Evolutionary conservation across 2,888 invertebrate species (phyloP).

Genomic region (Microctonus aethiopoides): DNA sequence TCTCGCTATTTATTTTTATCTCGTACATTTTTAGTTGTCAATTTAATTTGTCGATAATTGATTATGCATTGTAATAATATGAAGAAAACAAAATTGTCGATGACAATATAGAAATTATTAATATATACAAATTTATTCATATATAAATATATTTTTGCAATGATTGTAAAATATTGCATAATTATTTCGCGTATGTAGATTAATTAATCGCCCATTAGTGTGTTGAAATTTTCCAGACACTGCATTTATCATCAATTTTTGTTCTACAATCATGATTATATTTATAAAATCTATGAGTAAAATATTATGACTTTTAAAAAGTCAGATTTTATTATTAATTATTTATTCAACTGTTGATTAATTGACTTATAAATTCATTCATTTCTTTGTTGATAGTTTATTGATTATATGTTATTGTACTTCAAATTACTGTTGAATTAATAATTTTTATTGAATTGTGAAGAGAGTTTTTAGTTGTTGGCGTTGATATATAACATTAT

Average conservation of each 20-base stretch:
- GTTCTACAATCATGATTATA: not conserved
- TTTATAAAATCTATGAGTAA: not conserved
- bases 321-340: not conserved
- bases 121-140: too few relatives aligned
- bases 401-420: not conserved
- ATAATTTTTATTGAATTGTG: not conserved
- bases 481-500: constrained; percentile 24
- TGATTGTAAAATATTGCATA: too few relatives aligned
- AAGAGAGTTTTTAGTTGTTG: constrained; percentile 54
- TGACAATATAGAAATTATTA: too few relatives aligned
- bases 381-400: not conserved
- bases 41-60: too few relatives aligned
- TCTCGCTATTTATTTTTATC: too few relatives aligned
- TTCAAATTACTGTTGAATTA: not conserved
- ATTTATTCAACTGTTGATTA: too few relatives aligned
- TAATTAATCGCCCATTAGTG: not conserved
- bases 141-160: too few relatives aligned
- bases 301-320: not conserved
- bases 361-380: too few relatives aligned
- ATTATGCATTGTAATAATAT: too few relatives aligned
- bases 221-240: not conserved
- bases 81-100: too few relatives aligned
- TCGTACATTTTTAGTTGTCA: too few relatives aligned
- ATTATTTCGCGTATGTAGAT: too few relatives aligned
- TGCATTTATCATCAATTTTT: not conserved